Conservation (phyloP, 2,888 invertebrate genomes). For the Stenchaetothrips biformis region DNA sequence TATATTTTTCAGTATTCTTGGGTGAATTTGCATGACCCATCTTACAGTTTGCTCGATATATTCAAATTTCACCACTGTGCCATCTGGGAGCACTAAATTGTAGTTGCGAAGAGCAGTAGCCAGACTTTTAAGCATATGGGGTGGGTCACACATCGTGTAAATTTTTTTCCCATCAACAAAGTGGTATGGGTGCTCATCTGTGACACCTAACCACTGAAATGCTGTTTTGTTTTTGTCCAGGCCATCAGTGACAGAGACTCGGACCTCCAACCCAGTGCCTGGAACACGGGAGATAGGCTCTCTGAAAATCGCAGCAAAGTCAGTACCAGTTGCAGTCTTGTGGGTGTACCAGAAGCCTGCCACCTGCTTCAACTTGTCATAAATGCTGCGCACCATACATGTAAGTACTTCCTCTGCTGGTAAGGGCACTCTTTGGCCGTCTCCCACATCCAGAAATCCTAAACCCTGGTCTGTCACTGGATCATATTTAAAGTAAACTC, state of each 20-base stretch:
- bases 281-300: not conserved
- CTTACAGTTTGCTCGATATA: too few species aligned
- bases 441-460: not conserved
- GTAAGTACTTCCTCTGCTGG: not conserved
- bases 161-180: too few species aligned
- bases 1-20: too few species aligned
- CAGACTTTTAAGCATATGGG: too few species aligned
- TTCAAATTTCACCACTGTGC: too few species aligned
- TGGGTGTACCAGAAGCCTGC: not conserved
- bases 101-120: too few species aligned
- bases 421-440: not conserved
- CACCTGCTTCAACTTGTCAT: not conserved
- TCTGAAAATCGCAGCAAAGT: not conserved
- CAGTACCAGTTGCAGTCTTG: not conserved
- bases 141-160: too few species aligned
- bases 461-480: not conserved
- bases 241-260: not conserved
- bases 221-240: not conserved
- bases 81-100: too few species aligned
- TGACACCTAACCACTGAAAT: not conserved
- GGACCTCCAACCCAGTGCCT: not conserved
- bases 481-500: not conserved
- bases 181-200: too few species aligned
- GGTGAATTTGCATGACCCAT: too few species aligned
- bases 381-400: not conserved